Evolutionary conservation across 2,113 vertebrate species (phyloP).

Genomic region (Meles meles): DNA sequence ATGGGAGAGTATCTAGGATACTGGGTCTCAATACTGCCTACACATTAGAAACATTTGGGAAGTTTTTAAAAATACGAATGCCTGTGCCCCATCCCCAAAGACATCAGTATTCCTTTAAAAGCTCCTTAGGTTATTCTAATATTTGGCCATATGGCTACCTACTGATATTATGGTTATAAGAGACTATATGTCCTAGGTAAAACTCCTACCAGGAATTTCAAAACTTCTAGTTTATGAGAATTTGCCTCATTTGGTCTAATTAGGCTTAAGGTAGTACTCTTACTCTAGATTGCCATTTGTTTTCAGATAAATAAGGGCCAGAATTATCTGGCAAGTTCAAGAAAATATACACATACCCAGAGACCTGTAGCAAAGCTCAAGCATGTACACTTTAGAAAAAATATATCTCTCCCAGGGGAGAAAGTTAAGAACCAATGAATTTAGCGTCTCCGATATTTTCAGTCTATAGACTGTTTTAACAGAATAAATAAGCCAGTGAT

Average conservation of each 20-base stretch:
- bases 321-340: neutral
- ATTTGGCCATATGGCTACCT: neutral
- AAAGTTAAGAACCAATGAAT: slow-evolving; percentile 36
- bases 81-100: neutral
- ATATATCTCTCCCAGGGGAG: neutral
- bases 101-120: neutral
- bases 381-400: neutral
- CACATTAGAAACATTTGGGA: neutral
- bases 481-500: slow-evolving; percentile 8
- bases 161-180: neutral
- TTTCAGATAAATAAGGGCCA: neutral
- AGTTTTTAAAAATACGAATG: neutral
- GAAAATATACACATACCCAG: neutral
- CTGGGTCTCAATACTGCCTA: neutral
- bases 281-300: neutral
- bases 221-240: slow-evolving; percentile 13
- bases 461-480: neutral
- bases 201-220: slow-evolving; percentile 9
- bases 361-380: neutral
- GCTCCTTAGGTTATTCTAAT: neutral
- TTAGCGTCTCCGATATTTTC: neutral
- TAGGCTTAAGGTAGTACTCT: neutral
- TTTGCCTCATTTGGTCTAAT: slow-evolving; percentile 7
- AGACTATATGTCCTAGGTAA: neutral
- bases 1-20: neutral